Percentiles rank a stretch among this genome's conserved stretches.
Conservation (phyloP, 2,888 invertebrate genomes). For the Liodrosophila aerea region DNA sequence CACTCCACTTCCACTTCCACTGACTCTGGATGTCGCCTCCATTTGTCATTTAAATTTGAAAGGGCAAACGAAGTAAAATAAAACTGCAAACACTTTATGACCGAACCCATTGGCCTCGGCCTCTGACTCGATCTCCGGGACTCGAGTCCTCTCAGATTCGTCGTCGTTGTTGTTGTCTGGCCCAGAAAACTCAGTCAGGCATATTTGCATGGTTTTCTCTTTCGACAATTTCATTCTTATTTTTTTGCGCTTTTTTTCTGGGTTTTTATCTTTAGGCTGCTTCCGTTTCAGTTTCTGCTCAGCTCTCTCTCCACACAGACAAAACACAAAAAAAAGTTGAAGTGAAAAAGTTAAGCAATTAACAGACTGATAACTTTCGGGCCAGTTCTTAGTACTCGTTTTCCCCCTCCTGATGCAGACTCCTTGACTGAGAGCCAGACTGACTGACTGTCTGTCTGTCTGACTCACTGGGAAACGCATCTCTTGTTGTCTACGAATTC, state of each 20-base stretch:
- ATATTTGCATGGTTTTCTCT: conserved; percentile 59
- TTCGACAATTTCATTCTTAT: conserved; percentile 17
- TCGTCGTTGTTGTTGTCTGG: conserved; percentile 14
- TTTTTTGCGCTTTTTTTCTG: conserved; percentile 35
- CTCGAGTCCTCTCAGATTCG: not conserved
- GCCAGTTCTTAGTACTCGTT: conserved; percentile 39
- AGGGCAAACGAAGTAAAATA: conserved; percentile 50
- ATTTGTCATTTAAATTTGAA: conserved; percentile 73
- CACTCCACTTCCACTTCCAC: not conserved
- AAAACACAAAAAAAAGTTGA: conserved; percentile 65
- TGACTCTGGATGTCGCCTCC: conserved; percentile 50
- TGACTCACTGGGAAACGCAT: no score
- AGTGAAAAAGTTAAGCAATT: conserved; percentile 80
- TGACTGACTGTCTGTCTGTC: conserved; percentile 3
- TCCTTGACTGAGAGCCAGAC: conserved; percentile 15
- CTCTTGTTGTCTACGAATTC: conserved; percentile 10
- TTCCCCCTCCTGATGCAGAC: conserved; percentile 1
- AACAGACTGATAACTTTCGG: conserved; percentile 79
- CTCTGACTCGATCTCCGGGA: conserved; percentile 5
- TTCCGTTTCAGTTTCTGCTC: conserved; percentile 34
- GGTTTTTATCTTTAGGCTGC: conserved; percentile 56
- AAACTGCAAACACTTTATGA: conserved; percentile 53
- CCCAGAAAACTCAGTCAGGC: conserved; percentile 28
- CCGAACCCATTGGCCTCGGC: conserved; percentile 20
- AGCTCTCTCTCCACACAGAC: no score